Evolutionary conservation across 2,797 vertebrate species (phyloP).

Genomic region (Rhabdomys pumilio): DNA sequence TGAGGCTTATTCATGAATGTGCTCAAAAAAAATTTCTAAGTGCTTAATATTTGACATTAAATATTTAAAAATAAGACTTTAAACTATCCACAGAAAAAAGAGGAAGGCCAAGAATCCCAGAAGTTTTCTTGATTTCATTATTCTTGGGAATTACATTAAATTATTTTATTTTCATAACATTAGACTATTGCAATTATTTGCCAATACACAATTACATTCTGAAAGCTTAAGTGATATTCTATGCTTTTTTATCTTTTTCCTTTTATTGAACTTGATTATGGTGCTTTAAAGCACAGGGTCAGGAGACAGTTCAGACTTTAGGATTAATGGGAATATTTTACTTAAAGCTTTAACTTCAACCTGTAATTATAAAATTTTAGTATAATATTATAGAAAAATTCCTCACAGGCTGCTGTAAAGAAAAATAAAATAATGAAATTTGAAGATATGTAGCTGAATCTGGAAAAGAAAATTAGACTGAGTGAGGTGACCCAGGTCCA

Average conservation of each 20-base stretch:
- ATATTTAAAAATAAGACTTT: neutral
- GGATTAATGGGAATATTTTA: conserved; percentile 35
- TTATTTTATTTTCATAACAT: conserved; percentile 7
- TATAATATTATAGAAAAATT: neutral
- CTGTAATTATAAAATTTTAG: neutral
- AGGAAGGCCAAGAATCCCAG: neutral
- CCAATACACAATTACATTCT: neutral
- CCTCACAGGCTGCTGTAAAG: neutral
- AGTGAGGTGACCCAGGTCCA: neutral
- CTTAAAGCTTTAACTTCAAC: neutral
- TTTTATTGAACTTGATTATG: neutral
- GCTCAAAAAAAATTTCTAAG: neutral
- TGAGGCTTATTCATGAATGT: neutral
- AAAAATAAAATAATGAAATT: neutral
- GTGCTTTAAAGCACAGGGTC: neutral
- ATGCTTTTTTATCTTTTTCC: neutral
- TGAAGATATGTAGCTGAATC: neutral
- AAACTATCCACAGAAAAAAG: neutral
- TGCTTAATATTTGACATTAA: neutral
- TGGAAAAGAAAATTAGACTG: neutral
- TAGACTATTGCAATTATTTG: conserved; percentile 3
- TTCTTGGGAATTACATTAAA: conserved; percentile 2
- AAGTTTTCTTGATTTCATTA: neutral
- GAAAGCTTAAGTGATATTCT: neutral
- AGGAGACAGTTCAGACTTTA: fast-evolving